Evolutionary conservation across 2,888 invertebrate species (phyloP), one percentile per base, ranked within the genome.

Genomic region (Metalampra italica): DNA sequence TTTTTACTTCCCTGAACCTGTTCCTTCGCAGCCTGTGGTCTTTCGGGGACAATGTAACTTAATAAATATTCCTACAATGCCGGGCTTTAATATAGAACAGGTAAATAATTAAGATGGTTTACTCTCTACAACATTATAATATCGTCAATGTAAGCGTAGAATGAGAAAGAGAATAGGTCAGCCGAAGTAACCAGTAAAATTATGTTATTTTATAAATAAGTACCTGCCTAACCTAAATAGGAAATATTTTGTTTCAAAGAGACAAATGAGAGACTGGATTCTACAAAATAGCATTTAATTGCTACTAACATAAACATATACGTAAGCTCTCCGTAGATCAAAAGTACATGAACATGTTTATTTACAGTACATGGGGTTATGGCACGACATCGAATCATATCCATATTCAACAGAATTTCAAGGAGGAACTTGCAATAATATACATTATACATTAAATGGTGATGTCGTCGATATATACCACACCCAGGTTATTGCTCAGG

Each of bases 1-100:
- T 55, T 86, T 85, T 74, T 86, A 76, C 58, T 78, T 57, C 55
- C 87, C 87, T 0, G 75, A 71, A 8, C 66, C 75, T 0, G 62
- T 63, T 2, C 47, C 59, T n/a, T 77, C 73, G 0, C 57, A 68
- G 0, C 72, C 75, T 0, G 83, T 85, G 0, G 59, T 68, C 0
- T 84, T 82, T 52, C 79, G 79, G 5, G 84, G 83, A 44, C 66
- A 65, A 41, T 84, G 83, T 52, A 69, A 78, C n/a, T 22, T 22
- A 22, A 46, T 64, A 0, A 61, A 40, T 41, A 52, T 78, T 1
- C 34, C 58, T n/a, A 74, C 68, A 29, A 64, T 75, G 0, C 30
- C 54, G 1, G 65, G 66, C 45, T 78, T 84, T 50, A 34, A 63
- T 38, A 42, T 57, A 8, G 47, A 8, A 29, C 15, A 37, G 44